phyloP scores from a whole-genome alignment of 2,797 vertebrate species.

The Chelidonichthys spinosus region DNA sequence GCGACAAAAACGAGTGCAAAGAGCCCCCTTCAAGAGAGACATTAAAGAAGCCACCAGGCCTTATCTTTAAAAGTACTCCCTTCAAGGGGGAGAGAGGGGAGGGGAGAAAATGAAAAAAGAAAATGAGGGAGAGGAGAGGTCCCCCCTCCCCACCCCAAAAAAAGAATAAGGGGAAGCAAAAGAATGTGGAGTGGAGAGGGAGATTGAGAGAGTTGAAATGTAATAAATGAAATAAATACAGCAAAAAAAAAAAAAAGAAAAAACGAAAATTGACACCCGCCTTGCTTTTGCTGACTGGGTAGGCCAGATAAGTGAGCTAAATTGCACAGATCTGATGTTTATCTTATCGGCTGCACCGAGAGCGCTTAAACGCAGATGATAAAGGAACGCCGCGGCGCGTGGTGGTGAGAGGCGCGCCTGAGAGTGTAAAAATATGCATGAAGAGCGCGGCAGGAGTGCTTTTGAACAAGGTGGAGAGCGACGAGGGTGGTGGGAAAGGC shows the following conservation, averaged over 20 bases:
- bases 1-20: constrained; percentile 45
- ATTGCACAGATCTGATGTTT: constrained; percentile 86
- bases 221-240: constrained; percentile 79
- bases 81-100: constrained; percentile 56
- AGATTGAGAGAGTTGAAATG: constrained; percentile 66
- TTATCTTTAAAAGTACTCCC: constrained; percentile 79
- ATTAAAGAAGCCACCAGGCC: constrained; percentile 80
- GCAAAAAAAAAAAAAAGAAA: constrained; percentile 10
- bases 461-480: constrained; percentile 76
- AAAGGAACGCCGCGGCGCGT: constrained; percentile 70
- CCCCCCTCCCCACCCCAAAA: constrained; percentile 37
- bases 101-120: constrained; percentile 60
- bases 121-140: constrained; percentile 55
- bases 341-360: constrained; percentile 83
- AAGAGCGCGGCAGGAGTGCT: constrained; percentile 59
- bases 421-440: constrained; percentile 71
- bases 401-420: constrained; percentile 66
- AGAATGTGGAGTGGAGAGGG: constrained; percentile 42
- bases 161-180: constrained; percentile 13
- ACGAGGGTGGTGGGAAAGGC: constrained; percentile 74
- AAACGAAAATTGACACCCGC: constrained; percentile 83
- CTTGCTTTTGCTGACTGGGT: constrained; percentile 85
- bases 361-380: constrained; percentile 76
- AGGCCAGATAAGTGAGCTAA: constrained; percentile 86
- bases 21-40: constrained; percentile 71